Conservation (phyloP, 2,113 vertebrate genomes). For the Oryzias curvinotus region DNA sequence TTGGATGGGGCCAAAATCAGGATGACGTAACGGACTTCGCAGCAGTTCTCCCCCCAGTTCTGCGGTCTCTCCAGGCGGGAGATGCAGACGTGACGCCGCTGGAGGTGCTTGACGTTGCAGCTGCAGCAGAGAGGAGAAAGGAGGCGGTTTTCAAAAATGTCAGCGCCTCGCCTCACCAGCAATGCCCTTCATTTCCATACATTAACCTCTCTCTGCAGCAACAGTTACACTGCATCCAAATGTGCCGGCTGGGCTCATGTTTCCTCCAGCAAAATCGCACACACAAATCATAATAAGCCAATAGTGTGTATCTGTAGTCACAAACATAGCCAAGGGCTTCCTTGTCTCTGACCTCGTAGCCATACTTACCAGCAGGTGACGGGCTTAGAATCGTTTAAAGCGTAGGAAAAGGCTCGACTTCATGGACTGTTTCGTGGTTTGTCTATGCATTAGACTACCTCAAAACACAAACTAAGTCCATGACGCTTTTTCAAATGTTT, state of each 20-base stretch:
- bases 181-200: conserved; percentile 46
- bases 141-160: conserved; percentile 46
- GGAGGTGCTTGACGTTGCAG: conserved; percentile 91
- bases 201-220: conserved; percentile 51
- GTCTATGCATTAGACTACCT: no score
- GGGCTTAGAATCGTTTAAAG: no score
- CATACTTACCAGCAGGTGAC: no score
- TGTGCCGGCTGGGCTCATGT: not conserved
- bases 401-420: not conserved
- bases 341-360: no score
- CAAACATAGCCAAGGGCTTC: not conserved
- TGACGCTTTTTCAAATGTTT: no score
- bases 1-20: conserved; percentile 93
- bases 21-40: conserved; percentile 95
- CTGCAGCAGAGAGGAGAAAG: conserved; percentile 66
- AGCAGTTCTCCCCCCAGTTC: conserved; percentile 98
- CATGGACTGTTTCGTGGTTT: not conserved
- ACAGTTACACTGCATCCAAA: conserved; percentile 40
- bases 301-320: not conserved
- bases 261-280: not conserved
- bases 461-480: no score
- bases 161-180: conserved; percentile 37
- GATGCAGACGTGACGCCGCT: conserved; percentile 94
- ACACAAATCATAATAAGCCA: not conserved
- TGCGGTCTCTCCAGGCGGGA: conserved; percentile 95